Evolutionary conservation across 1,140 invertebrate species (phyloP).

Genomic region (Panulirus ornatus): DNA sequence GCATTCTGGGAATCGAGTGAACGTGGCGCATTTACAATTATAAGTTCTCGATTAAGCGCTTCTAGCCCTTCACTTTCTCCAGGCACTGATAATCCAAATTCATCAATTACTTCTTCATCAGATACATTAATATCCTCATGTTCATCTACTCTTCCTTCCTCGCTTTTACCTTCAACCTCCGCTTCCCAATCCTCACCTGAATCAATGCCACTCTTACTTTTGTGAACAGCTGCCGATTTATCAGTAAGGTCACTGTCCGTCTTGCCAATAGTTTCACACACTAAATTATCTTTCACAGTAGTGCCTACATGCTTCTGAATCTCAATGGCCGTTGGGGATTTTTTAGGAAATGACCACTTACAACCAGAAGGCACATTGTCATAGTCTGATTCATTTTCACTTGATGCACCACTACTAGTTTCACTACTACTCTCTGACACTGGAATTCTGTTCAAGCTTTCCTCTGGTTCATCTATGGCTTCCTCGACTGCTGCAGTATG

Average conservation of each 20-base stretch:
- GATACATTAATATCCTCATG: background rate
- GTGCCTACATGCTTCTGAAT: constrained; percentile 4
- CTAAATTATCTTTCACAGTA: background rate
- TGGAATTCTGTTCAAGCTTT: constrained; percentile 25
- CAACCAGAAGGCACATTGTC: constrained; percentile 63
- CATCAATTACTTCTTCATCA: constrained; percentile 26
- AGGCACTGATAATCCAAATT: constrained; percentile 48
- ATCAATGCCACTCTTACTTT: background rate
- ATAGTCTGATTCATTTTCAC: constrained; percentile 46
- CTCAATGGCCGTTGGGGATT: constrained; percentile 51
- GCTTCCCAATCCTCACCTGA: background rate
- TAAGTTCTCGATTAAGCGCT: constrained; percentile 47
- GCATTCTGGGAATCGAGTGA: background rate
- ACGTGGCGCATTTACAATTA: constrained; percentile 43
- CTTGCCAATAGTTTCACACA: background rate
- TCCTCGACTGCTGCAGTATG: background rate
- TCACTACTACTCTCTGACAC: constrained; percentile 57
- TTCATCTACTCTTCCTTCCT: constrained; percentile 11
- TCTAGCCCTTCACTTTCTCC: constrained; percentile 39
- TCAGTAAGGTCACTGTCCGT: background rate
- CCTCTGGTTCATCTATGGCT: constrained; percentile 33
- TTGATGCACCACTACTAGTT: constrained; percentile 12
- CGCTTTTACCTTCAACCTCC: background rate
- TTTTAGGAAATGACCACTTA: constrained; percentile 47
- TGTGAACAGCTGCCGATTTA: background rate